phyloP scores from a whole-genome alignment of 2,113 vertebrate genomes.

The Myiagra hebetior region DNA sequence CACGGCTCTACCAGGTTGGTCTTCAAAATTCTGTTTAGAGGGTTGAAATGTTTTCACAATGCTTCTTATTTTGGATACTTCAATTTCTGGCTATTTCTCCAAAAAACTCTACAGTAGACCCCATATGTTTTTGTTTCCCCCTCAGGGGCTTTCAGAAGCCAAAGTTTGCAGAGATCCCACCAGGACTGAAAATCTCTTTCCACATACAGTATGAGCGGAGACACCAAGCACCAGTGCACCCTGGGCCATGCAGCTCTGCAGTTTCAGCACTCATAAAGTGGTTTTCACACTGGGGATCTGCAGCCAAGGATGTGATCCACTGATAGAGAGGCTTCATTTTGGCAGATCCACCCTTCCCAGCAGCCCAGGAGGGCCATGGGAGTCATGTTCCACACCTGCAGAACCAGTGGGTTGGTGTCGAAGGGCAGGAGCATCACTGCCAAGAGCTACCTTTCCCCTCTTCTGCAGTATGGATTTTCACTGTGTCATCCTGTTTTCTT shows the following conservation, averaged over 20 bases:
- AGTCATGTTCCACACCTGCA: fast-evolving
- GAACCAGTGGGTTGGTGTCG: background rate
- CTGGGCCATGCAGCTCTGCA: background rate
- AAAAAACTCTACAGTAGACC: background rate
- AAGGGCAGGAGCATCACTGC: background rate
- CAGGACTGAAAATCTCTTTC: background rate
- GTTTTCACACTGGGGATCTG: background rate
- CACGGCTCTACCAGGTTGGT: background rate
- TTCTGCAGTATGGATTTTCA: background rate
- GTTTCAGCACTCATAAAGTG: background rate
- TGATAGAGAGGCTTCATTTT: fast-evolving
- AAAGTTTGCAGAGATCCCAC: background rate
- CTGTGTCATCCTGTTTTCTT: background rate
- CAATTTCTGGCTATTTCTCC: background rate
- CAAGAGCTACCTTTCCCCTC: background rate
- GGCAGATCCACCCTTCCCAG: background rate
- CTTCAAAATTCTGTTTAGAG: background rate
- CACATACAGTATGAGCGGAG: fast-evolving
- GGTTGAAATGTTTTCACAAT: background rate
- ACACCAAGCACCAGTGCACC: background rate
- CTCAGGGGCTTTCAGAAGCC: background rate
- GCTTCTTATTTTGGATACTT: background rate
- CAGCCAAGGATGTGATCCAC: background rate
- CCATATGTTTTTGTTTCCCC: background rate
- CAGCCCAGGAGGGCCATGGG: background rate